Base-by-base conservation (phyloP, 2,797 vertebrate genomes). In the Danio tinwini region DNA sequence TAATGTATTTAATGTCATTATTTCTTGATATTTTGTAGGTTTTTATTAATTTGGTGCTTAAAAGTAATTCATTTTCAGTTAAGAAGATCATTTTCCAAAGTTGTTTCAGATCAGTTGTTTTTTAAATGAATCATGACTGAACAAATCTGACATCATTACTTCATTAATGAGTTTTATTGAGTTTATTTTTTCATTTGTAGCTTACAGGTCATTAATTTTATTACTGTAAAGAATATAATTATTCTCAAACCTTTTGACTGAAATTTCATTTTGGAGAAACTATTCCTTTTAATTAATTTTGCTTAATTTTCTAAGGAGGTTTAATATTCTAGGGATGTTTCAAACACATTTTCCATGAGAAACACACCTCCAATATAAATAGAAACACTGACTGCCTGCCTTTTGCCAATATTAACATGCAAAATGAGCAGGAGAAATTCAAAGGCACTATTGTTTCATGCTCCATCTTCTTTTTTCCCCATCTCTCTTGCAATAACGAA, bases 401-500 rank as follows among this genome's bases (percentile, higher is more conserved):
- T 79, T 10, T 84, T 83, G 88, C 93, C 93, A 93, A 92, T 83
- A 92, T 92, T 89, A 94, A 93, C 88, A 90, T 89, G 85, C 88
- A 88, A 92, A 90, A 89, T 78, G 87, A 89, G 88, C 67, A 62
- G 86, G 82, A 88, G 77, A 91, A 88, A 89, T 91, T 91, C 89
- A 92, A 93, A 92, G 90, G 87, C 85, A 87, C 89, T 88, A 89
- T 91, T 93, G 90, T 93, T 91, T 91, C 77, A 50, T 71, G 82
- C 53, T 69, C 0, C 75, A 70, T 83, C 76, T 81, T 67, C 64
- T 29, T 76, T 67, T 37, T 40, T 53, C 83, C 85, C 70, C 70
- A 82, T 87, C 75, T 78, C 82, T 74, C 70, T 74, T 86, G 56
- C 84, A 88, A 56, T 87, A 88, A 90, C 88, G 64, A 82, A 83